Conservation (phyloP, 1,140 invertebrate species). For the Drosophila insularis region DNA sequence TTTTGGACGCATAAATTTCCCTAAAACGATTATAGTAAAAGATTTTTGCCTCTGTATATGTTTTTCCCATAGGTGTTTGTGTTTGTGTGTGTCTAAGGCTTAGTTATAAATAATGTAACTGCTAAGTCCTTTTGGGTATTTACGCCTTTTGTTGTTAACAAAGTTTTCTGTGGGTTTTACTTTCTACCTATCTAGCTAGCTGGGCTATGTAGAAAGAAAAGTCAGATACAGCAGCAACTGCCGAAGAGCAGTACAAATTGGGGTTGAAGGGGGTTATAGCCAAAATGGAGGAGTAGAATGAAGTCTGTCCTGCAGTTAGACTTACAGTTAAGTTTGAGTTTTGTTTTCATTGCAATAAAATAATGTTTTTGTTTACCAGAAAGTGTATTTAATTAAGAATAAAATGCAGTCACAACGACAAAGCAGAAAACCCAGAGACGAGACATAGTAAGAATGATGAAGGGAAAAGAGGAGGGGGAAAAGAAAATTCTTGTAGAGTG, state of each 20-base stretch:
- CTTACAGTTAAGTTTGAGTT: constrained; percentile 8
- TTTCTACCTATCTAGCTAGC: constrained; percentile 49
- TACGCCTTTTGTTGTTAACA: constrained; percentile 69
- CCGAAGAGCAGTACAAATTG: neutral
- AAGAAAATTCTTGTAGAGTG: constrained; percentile 39
- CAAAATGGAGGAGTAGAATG: neutral
- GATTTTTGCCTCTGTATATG: constrained; percentile 42
- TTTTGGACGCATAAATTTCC: constrained; percentile 44
- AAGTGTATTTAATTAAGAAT: constrained; percentile 73
- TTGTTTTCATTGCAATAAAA: constrained; percentile 14
- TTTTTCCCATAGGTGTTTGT: constrained; percentile 27
- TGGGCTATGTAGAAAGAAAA: constrained; percentile 30
- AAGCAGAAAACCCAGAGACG: constrained; percentile 15
- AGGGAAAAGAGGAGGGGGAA: neutral
- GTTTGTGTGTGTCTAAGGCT: constrained; percentile 54
- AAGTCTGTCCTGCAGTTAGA: constrained; percentile 6
- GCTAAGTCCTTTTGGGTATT: constrained; percentile 74
- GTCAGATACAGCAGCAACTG: constrained; percentile 8
- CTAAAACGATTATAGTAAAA: constrained; percentile 47
- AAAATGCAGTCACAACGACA: constrained; percentile 45
- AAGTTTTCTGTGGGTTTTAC: constrained; percentile 45
- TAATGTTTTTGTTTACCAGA: constrained; percentile 16
- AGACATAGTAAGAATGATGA: neutral
- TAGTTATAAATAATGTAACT: constrained; percentile 68
- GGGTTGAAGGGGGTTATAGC: neutral